Evolutionary conservation across 2,113 vertebrate species (phyloP), one percentile per base, ranked within the genome.

Genomic region (Anhinga anhinga): DNA sequence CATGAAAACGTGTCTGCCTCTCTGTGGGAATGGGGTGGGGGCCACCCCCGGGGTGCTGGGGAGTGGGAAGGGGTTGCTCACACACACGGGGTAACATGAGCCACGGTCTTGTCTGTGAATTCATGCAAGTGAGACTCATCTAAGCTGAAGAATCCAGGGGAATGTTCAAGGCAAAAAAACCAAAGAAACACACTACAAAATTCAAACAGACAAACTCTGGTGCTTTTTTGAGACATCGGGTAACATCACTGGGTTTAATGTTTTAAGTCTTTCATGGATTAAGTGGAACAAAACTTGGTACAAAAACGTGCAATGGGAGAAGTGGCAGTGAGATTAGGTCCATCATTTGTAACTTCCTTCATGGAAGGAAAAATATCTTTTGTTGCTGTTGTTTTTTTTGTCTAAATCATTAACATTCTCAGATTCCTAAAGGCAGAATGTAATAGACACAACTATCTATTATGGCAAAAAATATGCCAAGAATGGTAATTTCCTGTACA

Each of bases 1-100:
- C 53, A 5, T 3, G 21, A 15, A n/a, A 15, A 56, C 27, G 23
- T 30, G 59, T 91, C 77, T 32, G 20, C 8, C 9, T 89, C 32
- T 88, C 52, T 85, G 42, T 88, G 93, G 79, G 84, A 9, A 13
- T 0, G 40, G 70, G 70, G 11, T 16, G 49, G 70, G 53, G 36
- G 16, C 5, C 30, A n/a, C 25, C 19, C 19, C 27, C 0, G 0
- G 20, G 32, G 49, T 13, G 53, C 14, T 20, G 67, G 63, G 66
- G 34, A 49, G 32, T 0, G 5, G 67, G 45, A 19, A 4, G 1
- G 17, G 23, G 53, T 3, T 11, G 45, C 21, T 76, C 49, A 6
- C 52, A 45, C 5, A 27, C 4, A 1, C 0, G 4, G 61, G 50
- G 10, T 2, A 26, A 23, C 15, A 3, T 0, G 2, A 58, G 29